Evolutionary conservation across 2,797 vertebrate species (phyloP).

Genomic region (Natrix natrix): DNA sequence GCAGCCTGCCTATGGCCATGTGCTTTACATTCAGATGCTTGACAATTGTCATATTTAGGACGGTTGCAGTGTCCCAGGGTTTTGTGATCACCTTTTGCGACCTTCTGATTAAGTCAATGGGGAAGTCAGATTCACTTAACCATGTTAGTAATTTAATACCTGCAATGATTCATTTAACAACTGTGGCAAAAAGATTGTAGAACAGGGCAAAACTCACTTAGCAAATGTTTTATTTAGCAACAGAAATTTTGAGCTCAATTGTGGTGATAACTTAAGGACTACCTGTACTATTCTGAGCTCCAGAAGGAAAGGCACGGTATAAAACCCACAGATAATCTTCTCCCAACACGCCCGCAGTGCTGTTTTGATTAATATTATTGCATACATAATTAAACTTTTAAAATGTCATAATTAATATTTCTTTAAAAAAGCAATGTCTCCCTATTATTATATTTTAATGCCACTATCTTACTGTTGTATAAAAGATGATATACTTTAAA

Average conservation of each 20-base stretch:
- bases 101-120: too few relatives aligned
- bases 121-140: too few relatives aligned
- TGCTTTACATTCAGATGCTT: too few relatives aligned
- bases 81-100: too few relatives aligned
- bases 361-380: background rate
- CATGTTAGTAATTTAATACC: too few relatives aligned
- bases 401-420: background rate
- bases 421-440: background rate
- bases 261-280: background rate
- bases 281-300: background rate
- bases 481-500: background rate
- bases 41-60: too few relatives aligned
- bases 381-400: background rate
- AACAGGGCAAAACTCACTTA: background rate
- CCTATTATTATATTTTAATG: background rate
- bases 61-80: too few relatives aligned
- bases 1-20: too few relatives aligned
- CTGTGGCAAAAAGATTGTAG: too few relatives aligned
- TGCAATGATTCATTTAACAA: too few relatives aligned
- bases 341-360: background rate
- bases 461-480: background rate
- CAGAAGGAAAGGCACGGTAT: background rate
- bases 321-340: background rate
- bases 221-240: background rate
- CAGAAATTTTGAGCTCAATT: background rate